These are phyloP conservation scores for Tragulus kanchil DNA, from an alignment of 2,113 vertebrate genomes.

Conservation along the genomic window DNA sequence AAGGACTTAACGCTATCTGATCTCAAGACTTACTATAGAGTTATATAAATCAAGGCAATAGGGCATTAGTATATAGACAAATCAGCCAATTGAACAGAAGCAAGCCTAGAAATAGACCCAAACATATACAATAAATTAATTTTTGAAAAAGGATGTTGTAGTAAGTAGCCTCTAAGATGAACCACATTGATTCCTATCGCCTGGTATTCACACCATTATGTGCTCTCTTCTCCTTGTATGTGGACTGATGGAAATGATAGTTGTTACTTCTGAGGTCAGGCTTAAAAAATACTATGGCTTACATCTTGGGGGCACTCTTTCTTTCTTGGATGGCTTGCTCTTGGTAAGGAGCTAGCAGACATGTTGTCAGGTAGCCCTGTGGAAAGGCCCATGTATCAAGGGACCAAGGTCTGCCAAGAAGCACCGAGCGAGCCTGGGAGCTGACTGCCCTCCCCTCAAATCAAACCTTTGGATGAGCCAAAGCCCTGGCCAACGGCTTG, in stretches of 20 bases:
- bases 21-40: neutral
- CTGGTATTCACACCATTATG: neutral
- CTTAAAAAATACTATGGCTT: conserved; percentile 3
- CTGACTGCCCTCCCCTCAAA: neutral
- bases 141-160: conserved; percentile 19
- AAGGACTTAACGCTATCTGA: neutral
- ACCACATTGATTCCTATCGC: neutral
- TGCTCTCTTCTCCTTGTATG: neutral
- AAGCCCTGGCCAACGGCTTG: neutral
- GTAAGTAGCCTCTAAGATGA: neutral
- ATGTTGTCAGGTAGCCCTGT: neutral
- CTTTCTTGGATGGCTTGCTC: neutral
- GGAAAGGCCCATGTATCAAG: neutral
- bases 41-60: neutral
- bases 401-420: neutral
- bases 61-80: neutral
- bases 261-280: neutral
- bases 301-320: neutral
- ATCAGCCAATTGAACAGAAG: neutral
- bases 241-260: neutral
- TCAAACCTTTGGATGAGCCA: neutral
- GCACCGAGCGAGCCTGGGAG: neutral
- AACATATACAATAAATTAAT: neutral
- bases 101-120: neutral
- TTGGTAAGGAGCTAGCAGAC: neutral